Base-by-base conservation (phyloP, 2,888 invertebrate species). In the Ariolimax columbianus region DNA sequence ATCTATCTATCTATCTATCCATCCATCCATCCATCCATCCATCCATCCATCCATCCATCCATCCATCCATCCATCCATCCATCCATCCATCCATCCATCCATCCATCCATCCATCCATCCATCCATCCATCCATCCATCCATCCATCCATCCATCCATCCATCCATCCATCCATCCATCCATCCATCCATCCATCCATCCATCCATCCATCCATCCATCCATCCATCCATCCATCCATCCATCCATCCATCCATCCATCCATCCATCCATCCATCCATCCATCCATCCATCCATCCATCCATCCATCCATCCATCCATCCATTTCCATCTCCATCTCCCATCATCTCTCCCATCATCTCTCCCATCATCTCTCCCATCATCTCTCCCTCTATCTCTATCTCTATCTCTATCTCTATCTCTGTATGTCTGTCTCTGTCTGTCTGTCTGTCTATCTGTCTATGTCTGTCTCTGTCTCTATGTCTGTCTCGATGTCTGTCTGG, bases 1-100 rank as follows among this genome's bases (percentile, higher is more conserved):
- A 66, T 66, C 59, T 59, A 59, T 59, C 59, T 59, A n/a, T 59
- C 59, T 59, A 59, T 59, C 59, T 59, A n/a, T n/a, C n/a, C n/a
- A n/a, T n/a, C n/a, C n/a, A n/a, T n/a, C n/a, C n/a, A n/a, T n/a
- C n/a, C n/a, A 59, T 59, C 59, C 23, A 59, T 59, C 59, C 23
- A 59, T 59, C 66, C 33, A 66, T 66, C 66, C 33, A 66, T 66
- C 66, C 33, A 66, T 66, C 66, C 33, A 66, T 66, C 66, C 33
- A 66, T 66, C 66, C 33, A 66, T 66, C 66, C 33, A 66, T 72
- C 38, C 30, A 40, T 72, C 38, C 30, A 40, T 72, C 38, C 14
- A 40, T 38, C 38, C 14, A 40, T 72, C 38, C 14, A 40, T 38
- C 38, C 30, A 38, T 38, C 63, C 17, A 30, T 63, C 63, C 17